Percentiles rank a stretch among this genome's conserved stretches.
These are phyloP conservation scores for Eupithecia vulgata DNA, from an alignment of 2,888 invertebrate species.

Conservation along the genomic window DNA sequence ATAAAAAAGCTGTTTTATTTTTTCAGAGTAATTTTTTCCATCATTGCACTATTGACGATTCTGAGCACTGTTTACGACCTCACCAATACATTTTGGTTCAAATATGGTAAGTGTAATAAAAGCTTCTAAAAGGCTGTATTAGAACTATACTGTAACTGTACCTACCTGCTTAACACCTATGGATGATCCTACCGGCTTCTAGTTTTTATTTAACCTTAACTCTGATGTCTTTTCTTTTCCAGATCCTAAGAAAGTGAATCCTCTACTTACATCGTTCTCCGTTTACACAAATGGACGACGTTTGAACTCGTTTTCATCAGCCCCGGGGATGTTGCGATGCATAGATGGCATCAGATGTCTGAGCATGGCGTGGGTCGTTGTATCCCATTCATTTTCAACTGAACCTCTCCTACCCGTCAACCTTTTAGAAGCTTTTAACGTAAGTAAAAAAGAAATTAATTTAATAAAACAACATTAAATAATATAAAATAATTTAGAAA, in stretches of 20 bases:
- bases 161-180: background rate
- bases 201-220: too few relatives aligned
- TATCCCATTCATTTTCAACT: conserved; percentile 63
- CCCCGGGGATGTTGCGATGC: conserved; percentile 48
- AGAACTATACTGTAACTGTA: background rate
- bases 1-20: background rate
- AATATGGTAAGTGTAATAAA: conserved; percentile 48
- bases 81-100: conserved; percentile 42
- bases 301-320: conserved; percentile 57
- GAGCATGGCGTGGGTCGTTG: conserved; percentile 76
- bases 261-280: conserved; percentile 49
- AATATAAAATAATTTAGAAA: too few relatives aligned
- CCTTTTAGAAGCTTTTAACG: background rate
- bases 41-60: conserved; percentile 56
- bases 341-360: conserved; percentile 73
- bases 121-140: too few relatives aligned
- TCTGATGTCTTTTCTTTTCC: conserved; percentile 38
- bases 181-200: too few relatives aligned
- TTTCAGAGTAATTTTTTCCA: conserved; percentile 53
- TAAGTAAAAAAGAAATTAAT: background rate
- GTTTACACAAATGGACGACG: conserved; percentile 65
- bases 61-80: conserved; percentile 58
- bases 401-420: conserved; percentile 39
- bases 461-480: too few relatives aligned
- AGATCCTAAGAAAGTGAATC: conserved; percentile 50